Percentiles rank a stretch among this genome's conserved stretches.
Conservation (phyloP, 2,113 vertebrate species). For the Dascyllus trimaculatus region DNA sequence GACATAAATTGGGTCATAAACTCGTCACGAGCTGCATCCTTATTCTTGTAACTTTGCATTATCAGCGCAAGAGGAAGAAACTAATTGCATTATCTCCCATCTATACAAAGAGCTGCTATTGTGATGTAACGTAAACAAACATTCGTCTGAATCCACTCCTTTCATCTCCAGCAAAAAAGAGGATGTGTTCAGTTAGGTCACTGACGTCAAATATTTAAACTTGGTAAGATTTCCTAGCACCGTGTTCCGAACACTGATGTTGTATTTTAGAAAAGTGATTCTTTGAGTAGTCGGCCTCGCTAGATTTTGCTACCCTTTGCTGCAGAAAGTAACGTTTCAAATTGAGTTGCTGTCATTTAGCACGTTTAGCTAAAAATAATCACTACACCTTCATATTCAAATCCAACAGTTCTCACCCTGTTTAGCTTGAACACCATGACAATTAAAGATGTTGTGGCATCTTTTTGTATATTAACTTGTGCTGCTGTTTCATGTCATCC, state of each 20-base stretch:
- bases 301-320: not conserved
- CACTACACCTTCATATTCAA: too few species aligned
- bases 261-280: too few species aligned
- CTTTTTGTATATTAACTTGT: not conserved
- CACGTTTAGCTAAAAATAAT: too few species aligned
- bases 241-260: not conserved
- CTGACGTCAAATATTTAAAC: not conserved
- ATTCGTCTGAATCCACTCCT: not conserved
- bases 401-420: too few species aligned
- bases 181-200: not conserved
- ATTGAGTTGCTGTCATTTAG: not conserved
- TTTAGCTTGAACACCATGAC: not conserved
- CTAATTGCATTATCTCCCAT: too few species aligned
- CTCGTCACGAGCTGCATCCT: too few species aligned
- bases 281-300: not conserved
- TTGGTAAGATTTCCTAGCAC: too few species aligned
- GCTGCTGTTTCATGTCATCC: not conserved
- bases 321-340: not conserved
- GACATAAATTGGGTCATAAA: too few species aligned
- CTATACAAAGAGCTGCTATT: too few species aligned
- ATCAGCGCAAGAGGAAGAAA: too few species aligned
- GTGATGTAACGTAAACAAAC: too few species aligned
- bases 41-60: too few species aligned
- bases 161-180: not conserved
- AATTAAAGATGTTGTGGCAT: not conserved